phyloP scores from a whole-genome alignment of 2,113 vertebrate species.

The Aramus guarauna region DNA sequence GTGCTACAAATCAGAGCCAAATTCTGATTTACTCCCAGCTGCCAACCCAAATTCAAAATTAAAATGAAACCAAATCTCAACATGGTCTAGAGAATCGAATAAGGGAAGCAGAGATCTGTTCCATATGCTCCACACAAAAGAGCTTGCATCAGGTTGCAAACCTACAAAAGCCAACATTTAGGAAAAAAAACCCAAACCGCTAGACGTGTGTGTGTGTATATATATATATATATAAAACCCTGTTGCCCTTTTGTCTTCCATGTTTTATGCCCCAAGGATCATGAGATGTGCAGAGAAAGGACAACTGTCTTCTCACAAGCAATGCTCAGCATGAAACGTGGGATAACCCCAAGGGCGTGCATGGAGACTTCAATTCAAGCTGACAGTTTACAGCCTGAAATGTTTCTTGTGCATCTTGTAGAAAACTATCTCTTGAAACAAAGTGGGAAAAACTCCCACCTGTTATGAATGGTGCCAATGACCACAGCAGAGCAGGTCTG shows the following conservation, averaged over 20 bases:
- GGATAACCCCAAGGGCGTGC: neutral
- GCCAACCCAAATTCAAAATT: neutral
- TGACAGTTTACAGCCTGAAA: neutral
- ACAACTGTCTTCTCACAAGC: neutral
- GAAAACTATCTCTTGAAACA: neutral
- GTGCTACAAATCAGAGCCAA: neutral
- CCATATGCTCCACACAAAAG: neutral
- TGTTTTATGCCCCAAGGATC: neutral
- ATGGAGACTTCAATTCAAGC: neutral
- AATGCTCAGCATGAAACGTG: neutral
- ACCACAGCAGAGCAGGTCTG: neutral
- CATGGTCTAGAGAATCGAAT: neutral
- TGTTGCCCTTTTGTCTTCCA: neutral
- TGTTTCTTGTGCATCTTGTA: neutral
- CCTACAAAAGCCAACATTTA: neutral
- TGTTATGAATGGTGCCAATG: fast-evolving
- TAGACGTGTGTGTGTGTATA: fast-evolving
- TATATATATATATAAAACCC: neutral
- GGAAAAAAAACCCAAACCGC: too few species aligned
- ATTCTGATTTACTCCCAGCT: neutral
- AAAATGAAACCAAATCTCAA: neutral
- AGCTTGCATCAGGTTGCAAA: neutral
- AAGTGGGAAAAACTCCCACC: neutral
- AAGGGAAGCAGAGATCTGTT: neutral
- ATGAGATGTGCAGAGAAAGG: neutral